Base-by-base conservation (phyloP, 64 coral and sea anemone species). In the Acropora tenuis region DNA sequence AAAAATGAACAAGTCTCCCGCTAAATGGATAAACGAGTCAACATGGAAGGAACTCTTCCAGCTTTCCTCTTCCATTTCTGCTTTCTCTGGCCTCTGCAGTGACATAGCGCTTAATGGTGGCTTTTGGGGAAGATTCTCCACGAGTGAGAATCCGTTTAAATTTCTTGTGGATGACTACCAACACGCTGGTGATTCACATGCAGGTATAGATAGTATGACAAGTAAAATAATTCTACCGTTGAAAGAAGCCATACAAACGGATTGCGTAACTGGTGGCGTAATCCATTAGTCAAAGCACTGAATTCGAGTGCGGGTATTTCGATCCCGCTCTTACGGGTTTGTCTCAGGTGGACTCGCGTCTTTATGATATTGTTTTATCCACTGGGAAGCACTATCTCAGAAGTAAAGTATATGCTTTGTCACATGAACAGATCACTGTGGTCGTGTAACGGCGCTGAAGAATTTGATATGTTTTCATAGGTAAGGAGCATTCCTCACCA, bases 1-100 rank as follows among this genome's bases (percentile, higher is more conserved):
- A 3, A 90, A 93, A 6, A 96, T 93, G 90, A 90, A 79, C 66
- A 99, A 96, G 50, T 89, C 97, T 3, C 94, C 94, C 16, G 68
- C 86, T 0, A 99, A 99, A 43, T 99, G 97, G 97, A 96, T 99
- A 68, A 94, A 78, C 40, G 91, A 90, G 2, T 78, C 94, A 1
- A 95, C 86, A 40, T 99, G 97, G 97, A 93, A 96, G 74, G 97
- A 99, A 75, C 96, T 94, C 68, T 53, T 66, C 1, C 94, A 99
- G 78, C 61, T 99, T 42, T 99, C 97, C 1, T 52, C 50, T 13
- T 63, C 76, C 4, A 65, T 96, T 8, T 42, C 77, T 52, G 83
- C 94, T 7, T 99, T 99, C 66, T 69, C 94, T 85, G 97, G 97
- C 63, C 83, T 99, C 0, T 96, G 94, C 48, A 93, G 87, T 76